These are phyloP conservation scores for Neofelis nebulosa DNA, from an alignment of 2,113 vertebrate genomes.

Conservation along the genomic window DNA sequence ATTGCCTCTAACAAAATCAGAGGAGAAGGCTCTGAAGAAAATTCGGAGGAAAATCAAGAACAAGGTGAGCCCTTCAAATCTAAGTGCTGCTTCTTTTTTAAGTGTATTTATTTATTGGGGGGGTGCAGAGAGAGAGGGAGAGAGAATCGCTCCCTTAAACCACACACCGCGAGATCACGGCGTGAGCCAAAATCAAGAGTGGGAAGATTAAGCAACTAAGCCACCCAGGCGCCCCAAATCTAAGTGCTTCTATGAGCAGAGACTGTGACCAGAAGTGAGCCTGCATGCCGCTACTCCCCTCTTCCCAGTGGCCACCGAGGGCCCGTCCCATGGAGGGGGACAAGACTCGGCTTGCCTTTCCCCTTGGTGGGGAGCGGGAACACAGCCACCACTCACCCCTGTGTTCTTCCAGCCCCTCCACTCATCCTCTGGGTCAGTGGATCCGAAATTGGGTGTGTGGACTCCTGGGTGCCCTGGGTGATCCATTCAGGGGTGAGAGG, in stretches of 20 bases:
- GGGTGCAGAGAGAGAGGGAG: too few species aligned
- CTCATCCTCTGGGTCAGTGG: background rate
- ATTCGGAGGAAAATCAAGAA: constrained; percentile 99
- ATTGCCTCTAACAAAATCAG: constrained; percentile 95
- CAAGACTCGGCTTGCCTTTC: background rate
- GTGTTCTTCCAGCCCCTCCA: background rate
- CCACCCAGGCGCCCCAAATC: background rate
- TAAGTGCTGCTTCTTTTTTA: background rate
- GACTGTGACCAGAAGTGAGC: rapidly evolving
- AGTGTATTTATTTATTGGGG: too few species aligned
- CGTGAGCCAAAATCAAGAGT: too few species aligned
- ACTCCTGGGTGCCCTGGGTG: background rate
- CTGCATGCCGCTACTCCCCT: rapidly evolving
- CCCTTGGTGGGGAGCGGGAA: too few species aligned
- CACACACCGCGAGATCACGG: too few species aligned
- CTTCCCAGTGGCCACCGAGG: background rate
- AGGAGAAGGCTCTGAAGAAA: constrained; percentile 99
- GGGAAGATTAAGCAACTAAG: too few species aligned
- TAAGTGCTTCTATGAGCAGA: background rate
- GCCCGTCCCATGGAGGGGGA: rapidly evolving
- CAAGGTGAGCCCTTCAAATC: constrained; percentile 85
- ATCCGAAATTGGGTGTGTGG: rapidly evolving
- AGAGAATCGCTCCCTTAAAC: too few species aligned
- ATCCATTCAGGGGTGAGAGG: background rate
- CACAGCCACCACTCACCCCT: background rate